A percentile compares a stretch with the other conserved stretches of the same genome.
phyloP scores from a whole-genome alignment of 1,140 invertebrate species.

The Neodiprion lecontei region DNA sequence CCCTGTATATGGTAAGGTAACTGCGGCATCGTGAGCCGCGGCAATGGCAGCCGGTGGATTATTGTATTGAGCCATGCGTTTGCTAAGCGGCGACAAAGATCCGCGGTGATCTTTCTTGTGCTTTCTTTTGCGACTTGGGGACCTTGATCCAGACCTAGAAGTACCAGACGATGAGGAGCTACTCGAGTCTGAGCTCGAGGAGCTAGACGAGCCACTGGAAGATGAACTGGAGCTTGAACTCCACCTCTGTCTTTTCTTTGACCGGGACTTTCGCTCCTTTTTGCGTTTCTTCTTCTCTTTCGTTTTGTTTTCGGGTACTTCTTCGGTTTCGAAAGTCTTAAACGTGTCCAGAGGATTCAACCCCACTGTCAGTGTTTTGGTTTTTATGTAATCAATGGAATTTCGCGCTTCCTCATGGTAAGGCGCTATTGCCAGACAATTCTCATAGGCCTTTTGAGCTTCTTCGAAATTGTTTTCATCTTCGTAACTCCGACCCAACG shows the following conservation, averaged over 20 bases:
- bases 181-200: constrained; percentile 63
- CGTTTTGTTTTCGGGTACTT: constrained; percentile 59
- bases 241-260: constrained; percentile 72
- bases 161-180: constrained; percentile 67
- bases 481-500: constrained; percentile 82
- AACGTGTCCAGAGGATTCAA: constrained; percentile 54
- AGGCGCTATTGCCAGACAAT: constrained; percentile 80
- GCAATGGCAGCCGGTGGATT: constrained; percentile 58
- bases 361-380: constrained; percentile 60
- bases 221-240: constrained; percentile 69
- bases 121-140: constrained; percentile 68
- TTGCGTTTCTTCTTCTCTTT: constrained; percentile 79
- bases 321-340: constrained; percentile 52
- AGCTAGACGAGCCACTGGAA: constrained; percentile 69
- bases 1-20: constrained; percentile 62
- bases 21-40: constrained; percentile 66
- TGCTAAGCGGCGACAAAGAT: constrained; percentile 79
- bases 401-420: constrained; percentile 85
- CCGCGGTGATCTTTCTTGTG: constrained; percentile 71
- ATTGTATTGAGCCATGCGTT: constrained; percentile 73
- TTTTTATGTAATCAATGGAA: constrained; percentile 79
- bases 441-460: constrained; percentile 83
- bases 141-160: constrained; percentile 67
- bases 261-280: constrained; percentile 73
- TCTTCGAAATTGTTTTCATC: constrained; percentile 86